A percentile compares a stretch with the other conserved stretches of the same genome.
phyloP scores from a whole-genome alignment of 2,888 invertebrate species.

The Hecatera dysodea region DNA sequence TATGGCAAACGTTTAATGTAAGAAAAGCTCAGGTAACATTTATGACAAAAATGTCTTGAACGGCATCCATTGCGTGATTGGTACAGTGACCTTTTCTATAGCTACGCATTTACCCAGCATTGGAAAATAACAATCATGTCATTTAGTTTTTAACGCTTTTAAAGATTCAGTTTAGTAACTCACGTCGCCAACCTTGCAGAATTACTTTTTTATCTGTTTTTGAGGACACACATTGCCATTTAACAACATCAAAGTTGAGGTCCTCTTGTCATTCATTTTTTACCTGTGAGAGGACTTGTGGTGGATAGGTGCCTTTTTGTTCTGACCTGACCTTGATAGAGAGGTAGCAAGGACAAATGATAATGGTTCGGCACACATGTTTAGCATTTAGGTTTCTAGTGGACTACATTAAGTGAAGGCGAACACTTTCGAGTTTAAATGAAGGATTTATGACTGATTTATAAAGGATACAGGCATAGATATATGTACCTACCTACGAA shows the following conservation, averaged over 20 bases:
- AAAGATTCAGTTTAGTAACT: conserved; percentile 67
- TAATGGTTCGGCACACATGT: conserved; percentile 46
- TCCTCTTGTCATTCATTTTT: conserved; percentile 77
- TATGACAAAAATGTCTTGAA: conserved; percentile 38
- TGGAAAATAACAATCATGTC: conserved; percentile 39
- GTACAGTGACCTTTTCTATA: neutral
- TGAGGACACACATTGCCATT: conserved; percentile 82
- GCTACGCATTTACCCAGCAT: conserved; percentile 33
- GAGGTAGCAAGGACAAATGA: conserved; percentile 62
- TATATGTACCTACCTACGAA: too few relatives aligned
- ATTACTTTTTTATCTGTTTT: conserved; percentile 78
- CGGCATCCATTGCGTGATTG: conserved; percentile 43
- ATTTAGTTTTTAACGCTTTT: conserved; percentile 44
- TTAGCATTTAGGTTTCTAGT: conserved; percentile 34
- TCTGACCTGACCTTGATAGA: conserved; percentile 62
- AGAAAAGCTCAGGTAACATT: conserved; percentile 60
- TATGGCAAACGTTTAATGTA: conserved; percentile 71
- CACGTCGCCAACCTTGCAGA: conserved; percentile 78
- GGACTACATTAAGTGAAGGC: conserved; percentile 11
- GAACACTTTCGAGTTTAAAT: conserved; percentile 22
- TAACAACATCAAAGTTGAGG: conserved; percentile 79
- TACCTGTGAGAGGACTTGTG: conserved; percentile 65
- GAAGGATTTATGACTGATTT: conserved; percentile 27
- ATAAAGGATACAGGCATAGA: neutral
- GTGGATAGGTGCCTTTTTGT: conserved; percentile 59